phyloP scores from a whole-genome alignment of 2,113 vertebrate genomes.

The Chaetura pelagica region DNA sequence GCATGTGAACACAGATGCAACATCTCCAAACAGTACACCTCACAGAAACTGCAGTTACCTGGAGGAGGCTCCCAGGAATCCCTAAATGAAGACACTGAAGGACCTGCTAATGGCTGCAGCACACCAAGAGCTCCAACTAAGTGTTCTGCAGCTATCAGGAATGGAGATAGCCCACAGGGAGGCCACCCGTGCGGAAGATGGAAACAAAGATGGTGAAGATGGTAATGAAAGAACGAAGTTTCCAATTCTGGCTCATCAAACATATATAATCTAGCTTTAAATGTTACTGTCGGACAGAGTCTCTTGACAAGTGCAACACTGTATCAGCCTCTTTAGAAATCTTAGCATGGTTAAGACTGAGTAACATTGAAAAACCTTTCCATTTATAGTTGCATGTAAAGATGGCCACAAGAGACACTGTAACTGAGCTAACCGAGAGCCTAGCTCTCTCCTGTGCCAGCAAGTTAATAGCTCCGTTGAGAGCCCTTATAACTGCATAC shows the following conservation, averaged over 20 bases:
- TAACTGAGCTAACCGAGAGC: background rate
- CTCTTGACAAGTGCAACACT: background rate
- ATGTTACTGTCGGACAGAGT: background rate
- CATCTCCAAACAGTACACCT: background rate
- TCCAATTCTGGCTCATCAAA: background rate
- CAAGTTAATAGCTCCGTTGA: background rate
- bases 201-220: background rate
- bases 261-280: background rate
- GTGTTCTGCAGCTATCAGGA: background rate
- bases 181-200: fast-evolving
- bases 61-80: background rate
- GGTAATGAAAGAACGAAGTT: background rate
- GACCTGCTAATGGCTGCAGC: background rate
- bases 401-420: background rate
- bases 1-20: background rate
- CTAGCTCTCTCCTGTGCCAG: background rate
- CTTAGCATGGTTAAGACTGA: background rate
- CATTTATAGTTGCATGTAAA: background rate
- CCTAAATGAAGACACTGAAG: background rate
- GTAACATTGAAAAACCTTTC: background rate
- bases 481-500: background rate
- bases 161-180: background rate
- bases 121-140: background rate
- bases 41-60: background rate
- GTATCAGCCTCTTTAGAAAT: background rate